phyloP scores from a whole-genome alignment of 2,797 vertebrate species.

The Characodon lateralis region DNA sequence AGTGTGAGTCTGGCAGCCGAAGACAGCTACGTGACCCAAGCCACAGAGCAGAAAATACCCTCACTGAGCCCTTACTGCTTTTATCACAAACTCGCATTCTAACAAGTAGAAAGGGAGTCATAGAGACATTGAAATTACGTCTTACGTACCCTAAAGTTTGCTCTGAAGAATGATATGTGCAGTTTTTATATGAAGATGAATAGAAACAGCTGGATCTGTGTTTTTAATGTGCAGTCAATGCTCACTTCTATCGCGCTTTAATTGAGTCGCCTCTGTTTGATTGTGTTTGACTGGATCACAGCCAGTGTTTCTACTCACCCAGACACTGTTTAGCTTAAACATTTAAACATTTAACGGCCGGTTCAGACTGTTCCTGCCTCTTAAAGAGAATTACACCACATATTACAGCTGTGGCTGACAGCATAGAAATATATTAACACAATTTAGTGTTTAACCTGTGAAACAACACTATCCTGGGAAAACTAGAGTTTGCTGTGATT shows the following conservation, averaged over 20 bases:
- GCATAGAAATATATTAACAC: background rate
- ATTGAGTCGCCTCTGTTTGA: constrained; percentile 6
- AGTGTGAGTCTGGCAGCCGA: constrained; percentile 17
- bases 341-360: constrained; percentile 2
- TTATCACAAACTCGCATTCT: constrained; percentile 15
- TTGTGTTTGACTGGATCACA: constrained; percentile 28
- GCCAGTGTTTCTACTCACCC: constrained; percentile 16
- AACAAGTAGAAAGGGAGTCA: constrained; percentile 7
- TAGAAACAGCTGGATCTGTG: background rate
- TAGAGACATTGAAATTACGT: constrained; percentile 25
- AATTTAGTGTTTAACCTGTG: background rate
- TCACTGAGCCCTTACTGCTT: constrained; percentile 17
- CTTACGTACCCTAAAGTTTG: background rate
- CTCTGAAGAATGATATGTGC: background rate
- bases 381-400: background rate
- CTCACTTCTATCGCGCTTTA: constrained; percentile 10
- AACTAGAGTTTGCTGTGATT: background rate
- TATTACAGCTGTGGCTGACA: background rate
- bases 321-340: constrained; percentile 7
- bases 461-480: background rate
- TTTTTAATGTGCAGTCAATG: constrained; percentile 28
- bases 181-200: constrained; percentile 8
- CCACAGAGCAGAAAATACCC: constrained; percentile 41
- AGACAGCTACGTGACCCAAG: constrained; percentile 20
- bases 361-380: background rate